A percentile compares a stretch with the other conserved stretches of the same genome.
phyloP scores from a whole-genome alignment of 2,888 invertebrate species.

The Papilio demoleus region DNA sequence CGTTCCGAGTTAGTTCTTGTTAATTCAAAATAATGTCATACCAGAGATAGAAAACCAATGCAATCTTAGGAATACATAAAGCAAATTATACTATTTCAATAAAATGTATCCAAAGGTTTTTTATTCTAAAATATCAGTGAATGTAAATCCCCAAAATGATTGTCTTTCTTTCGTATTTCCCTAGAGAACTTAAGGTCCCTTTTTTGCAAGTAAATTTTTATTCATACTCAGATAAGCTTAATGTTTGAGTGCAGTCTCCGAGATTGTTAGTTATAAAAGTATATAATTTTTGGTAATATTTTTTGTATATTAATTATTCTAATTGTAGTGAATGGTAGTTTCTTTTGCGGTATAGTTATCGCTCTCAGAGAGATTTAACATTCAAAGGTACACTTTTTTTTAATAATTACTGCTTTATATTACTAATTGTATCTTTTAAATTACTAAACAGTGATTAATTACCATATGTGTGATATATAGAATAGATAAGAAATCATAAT shows the following conservation, averaged over 20 bases:
- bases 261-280: background rate
- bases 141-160: conserved; percentile 54
- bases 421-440: too few species aligned
- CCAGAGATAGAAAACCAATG: background rate
- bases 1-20: too few species aligned
- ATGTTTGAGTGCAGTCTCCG: conserved; percentile 23
- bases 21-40: too few species aligned
- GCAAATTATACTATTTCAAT: conserved; percentile 16
- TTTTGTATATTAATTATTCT: too few species aligned
- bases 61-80: background rate
- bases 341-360: too few species aligned
- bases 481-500: too few species aligned
- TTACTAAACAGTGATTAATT: too few species aligned
- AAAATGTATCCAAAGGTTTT: conserved; percentile 47
- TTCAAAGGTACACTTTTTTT: too few species aligned
- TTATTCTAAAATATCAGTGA: conserved; percentile 58
- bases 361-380: too few species aligned
- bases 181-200: conserved; percentile 49
- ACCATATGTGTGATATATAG: too few species aligned
- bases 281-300: background rate
- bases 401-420: too few species aligned
- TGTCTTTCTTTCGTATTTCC: conserved; percentile 70
- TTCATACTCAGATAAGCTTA: conserved; percentile 39
- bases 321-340: too few species aligned
- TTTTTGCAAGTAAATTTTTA: conserved; percentile 46